Base-by-base conservation (phyloP, 2,797 vertebrate genomes). In the Enteromius viviparus region DNA sequence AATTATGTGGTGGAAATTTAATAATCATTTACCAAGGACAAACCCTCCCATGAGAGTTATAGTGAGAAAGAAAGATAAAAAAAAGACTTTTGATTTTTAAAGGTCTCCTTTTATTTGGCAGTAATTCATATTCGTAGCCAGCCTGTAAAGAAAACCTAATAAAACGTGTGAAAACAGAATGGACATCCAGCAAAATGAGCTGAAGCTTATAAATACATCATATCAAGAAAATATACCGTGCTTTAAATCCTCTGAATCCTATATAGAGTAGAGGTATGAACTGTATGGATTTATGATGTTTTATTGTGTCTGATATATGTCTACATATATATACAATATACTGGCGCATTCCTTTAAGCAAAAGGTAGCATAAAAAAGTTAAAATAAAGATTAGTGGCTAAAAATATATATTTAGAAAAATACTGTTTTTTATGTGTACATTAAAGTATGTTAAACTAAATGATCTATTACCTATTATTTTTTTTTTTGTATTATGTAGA, bases 81-180 rank as follows among this genome's bases (percentile, higher is more conserved):
- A 71, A 71, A 72, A n/a, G 45, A 72, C 32, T 60, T 60, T 60
- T 29, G n/a, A 60, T 14, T 60, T 76, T 60, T 60, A 60, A 76
- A 76, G 53, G 34, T 58, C 37, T 11, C 29, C 32, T 58, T 55
- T 75, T 55, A 55, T 75, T 55, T 40, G 72, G 3, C 53, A 26
- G 21, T 60, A 14, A 76, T 42, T 76, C 51, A 76, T 58, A 26
- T 60, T 40, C 14, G 8, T 76, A 42, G 34, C 23, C n/a, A 2
- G 53, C 8, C 7, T 6, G 2, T 60, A 76, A 76, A 42, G 53
- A 40, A 40, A 76, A 60, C 34, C 34, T 11, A 58, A 3, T 58
- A 23, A 76, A 64, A 74, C 12, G 10, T 55, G 32, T 37, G 71
- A 8, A 17, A 71, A 49, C 69, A 19, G 42, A 71, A 71, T 29